Percentiles rank a stretch among this genome's conserved stretches.
These are phyloP conservation scores for Dascyllus trimaculatus DNA, from an alignment of 2,113 vertebrate genomes.

Conservation along the genomic window DNA sequence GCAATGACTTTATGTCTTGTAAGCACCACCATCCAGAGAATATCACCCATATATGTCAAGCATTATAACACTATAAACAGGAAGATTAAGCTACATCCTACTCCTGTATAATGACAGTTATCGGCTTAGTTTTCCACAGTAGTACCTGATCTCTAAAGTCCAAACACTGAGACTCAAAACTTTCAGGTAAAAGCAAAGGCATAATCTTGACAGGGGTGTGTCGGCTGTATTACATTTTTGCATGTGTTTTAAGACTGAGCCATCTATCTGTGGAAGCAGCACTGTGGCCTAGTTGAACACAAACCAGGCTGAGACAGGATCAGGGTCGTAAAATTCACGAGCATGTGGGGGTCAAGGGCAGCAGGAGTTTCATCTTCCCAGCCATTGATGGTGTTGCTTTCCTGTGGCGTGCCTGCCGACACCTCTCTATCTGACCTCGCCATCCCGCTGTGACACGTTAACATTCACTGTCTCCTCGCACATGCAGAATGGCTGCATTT, in stretches of 20 bases:
- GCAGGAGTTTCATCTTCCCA: slow-evolving; percentile 62
- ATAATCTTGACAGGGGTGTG: neutral
- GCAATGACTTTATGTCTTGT: slow-evolving; percentile 4
- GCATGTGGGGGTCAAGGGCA: slow-evolving; percentile 48
- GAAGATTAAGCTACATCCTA: neutral
- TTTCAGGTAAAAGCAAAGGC: neutral
- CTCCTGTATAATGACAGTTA: neutral
- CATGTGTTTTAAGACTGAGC: slow-evolving; percentile 12
- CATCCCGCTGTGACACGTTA: slow-evolving; percentile 56
- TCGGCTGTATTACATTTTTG: neutral
- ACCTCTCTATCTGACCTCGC: slow-evolving; percentile 71
- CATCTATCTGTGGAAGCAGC: slow-evolving; percentile 5
- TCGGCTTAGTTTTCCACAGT: neutral
- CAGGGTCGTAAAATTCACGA: slow-evolving; percentile 14
- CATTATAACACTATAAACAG: slow-evolving; percentile 1
- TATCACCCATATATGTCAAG: neutral
- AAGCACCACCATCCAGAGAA: slow-evolving; percentile 8
- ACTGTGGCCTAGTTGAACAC: slow-evolving; percentile 16
- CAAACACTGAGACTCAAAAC: neutral
- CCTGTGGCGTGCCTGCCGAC: slow-evolving; percentile 50
- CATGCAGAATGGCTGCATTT: slow-evolving; percentile 16
- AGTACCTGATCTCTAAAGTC: neutral
- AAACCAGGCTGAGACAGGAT: slow-evolving; percentile 32
- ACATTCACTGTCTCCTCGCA: slow-evolving; percentile 40
- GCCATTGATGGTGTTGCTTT: slow-evolving; percentile 63